A percentile compares a stretch with the other conserved stretches of the same genome.
Conservation (phyloP, 1,140 invertebrate genomes). For the Bombus waltoni region DNA sequence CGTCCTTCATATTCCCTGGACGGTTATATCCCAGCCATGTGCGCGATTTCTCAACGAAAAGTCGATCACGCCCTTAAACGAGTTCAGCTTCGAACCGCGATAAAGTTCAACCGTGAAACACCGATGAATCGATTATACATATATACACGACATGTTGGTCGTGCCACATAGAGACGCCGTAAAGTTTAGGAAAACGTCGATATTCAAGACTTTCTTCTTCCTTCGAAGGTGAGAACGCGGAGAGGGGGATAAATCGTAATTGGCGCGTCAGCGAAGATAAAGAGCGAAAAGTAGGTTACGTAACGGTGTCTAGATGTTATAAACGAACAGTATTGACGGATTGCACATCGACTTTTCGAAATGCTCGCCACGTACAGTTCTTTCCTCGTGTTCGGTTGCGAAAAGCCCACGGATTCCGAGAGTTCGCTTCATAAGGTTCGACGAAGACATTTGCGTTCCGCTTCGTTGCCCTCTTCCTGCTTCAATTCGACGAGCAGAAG, state of each 20-base stretch:
- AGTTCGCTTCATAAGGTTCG: conserved; percentile 56
- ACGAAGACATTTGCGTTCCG: conserved; percentile 65
- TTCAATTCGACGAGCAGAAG: conserved; percentile 46
- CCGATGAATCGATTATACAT: background rate
- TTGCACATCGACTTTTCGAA: background rate
- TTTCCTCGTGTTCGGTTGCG: background rate
- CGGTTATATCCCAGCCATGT: background rate
- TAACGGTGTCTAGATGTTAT: background rate
- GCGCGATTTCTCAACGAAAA: background rate
- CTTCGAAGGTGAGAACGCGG: no score
- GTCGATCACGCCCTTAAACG: background rate
- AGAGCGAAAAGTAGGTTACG: background rate
- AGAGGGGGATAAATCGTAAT: background rate
- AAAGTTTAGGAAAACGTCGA: background rate
- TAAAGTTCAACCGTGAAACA: background rate
- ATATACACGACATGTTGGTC: background rate
- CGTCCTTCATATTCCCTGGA: background rate
- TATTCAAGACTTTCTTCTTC: background rate
- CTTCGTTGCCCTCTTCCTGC: conserved; percentile 57
- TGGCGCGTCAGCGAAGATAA: background rate
- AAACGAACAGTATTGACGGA: background rate
- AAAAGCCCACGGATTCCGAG: conserved; percentile 41
- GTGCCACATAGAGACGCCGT: background rate
- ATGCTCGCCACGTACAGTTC: conserved; percentile 3
- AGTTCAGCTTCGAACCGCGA: background rate